Percentiles rank a stretch among this genome's conserved stretches.
Conservation (phyloP, 2,888 invertebrate genomes). For the Callyntrura guangdongensis region DNA sequence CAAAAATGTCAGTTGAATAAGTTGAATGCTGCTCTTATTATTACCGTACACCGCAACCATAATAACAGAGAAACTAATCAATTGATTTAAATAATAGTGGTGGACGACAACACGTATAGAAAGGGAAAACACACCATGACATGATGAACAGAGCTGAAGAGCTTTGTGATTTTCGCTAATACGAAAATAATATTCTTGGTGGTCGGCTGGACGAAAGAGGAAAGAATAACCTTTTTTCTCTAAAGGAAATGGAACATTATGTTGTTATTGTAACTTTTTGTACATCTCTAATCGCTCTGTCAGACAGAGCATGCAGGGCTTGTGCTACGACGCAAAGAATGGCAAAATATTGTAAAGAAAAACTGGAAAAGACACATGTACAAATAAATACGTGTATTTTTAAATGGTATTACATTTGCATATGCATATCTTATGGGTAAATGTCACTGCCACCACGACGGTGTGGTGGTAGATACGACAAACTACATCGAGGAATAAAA, state of each 20-base stretch:
- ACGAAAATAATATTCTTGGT: constrained; percentile 58
- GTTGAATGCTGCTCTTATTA: not conserved
- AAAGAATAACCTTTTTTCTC: constrained; percentile 15
- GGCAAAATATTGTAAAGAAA: constrained; percentile 8
- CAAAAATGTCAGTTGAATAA: not conserved
- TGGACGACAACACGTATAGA: constrained; percentile 22
- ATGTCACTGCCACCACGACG: not conserved
- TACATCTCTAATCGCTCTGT: not conserved
- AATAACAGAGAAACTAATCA: constrained; percentile 33
- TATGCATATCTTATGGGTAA: not conserved
- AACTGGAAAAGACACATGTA: constrained; percentile 31
- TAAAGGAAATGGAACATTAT: not conserved
- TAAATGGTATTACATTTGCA: not conserved
- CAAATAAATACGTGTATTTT: not conserved
- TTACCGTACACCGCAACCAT: not conserved
- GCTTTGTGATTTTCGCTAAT: constrained; percentile 2
- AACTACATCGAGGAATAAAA: not conserved
- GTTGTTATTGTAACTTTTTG: not conserved
- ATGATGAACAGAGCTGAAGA: not conserved
- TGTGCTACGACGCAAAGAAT: constrained; percentile 24
- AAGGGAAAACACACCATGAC: constrained; percentile 43
- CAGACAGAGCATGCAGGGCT: constrained; percentile 2
- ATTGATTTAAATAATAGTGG: constrained; percentile 32
- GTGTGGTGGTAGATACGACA: not conserved
- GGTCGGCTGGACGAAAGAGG: constrained; percentile 34